Evolutionary conservation across 2,797 vertebrate genomes (phyloP), one percentile per base, ranked within the genome.

Genomic region (Myioborus miniatus): DNA sequence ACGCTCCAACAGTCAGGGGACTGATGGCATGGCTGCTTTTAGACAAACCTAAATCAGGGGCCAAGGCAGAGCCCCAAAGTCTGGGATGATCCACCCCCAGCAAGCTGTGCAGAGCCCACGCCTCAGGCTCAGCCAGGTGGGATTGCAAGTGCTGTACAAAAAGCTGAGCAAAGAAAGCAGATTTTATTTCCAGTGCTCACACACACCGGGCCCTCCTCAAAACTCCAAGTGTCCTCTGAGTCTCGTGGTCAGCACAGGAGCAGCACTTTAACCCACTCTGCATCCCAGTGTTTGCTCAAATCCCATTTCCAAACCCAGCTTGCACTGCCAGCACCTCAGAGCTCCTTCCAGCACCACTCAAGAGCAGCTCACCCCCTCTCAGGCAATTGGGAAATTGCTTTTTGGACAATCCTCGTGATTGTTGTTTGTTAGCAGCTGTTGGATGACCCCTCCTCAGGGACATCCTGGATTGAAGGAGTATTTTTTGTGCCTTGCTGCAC

Each of bases 121-220:
- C 52, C 58, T 30, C 55, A 34, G 74, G 27, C 91, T 86, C 72
- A 41, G 44, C 16, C 49, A 60, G 2, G 29, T 41, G 74, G 83
- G 77, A 24, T n/a, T 55, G 68, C n/a, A 65, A 78, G 75, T 3
- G 87, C 15, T 43, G 39, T 20, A 21, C 46, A 44, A 68, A 71
- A 76, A 78, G 8, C 50, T 44, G 12, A 72, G 47, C 63, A 55
- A 44, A 74, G 49, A 58, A 67, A 87, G 34, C 20, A 53, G 69
- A 30, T 44, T 87, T 72, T 29, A n/a, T 56, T 77, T 74, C 79
- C 79, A 84, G 1, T 23, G 32, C 68, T 74, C 34, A 32, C 59
- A 67, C 41, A 37, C 27, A 63, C 7, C 0, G 0, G 22, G 34
- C 21, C 22, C 77, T 74, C 55, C 70, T 60, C 3, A 0, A 37